A percentile compares a stretch with the other conserved stretches of the same genome.
Conservation (phyloP, 2,113 vertebrate species). For the Thryonomys swinderianus region DNA sequence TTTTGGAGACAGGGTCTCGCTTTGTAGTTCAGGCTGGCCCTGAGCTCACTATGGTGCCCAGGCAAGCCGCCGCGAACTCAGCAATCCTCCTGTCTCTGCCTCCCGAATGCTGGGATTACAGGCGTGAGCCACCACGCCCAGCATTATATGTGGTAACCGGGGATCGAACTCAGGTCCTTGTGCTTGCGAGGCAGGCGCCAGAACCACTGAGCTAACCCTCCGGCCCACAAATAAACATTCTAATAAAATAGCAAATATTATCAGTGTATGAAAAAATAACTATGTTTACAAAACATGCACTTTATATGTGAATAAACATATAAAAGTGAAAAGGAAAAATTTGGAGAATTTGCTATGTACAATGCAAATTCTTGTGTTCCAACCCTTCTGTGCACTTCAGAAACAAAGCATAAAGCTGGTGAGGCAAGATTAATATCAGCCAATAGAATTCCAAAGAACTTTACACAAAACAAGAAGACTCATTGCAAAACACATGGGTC, state of each 20-base stretch:
- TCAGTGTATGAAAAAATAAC: neutral
- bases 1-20: too few relatives aligned
- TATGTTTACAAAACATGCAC: neutral
- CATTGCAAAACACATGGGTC: neutral
- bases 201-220: too few relatives aligned
- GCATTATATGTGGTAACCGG: too few relatives aligned
- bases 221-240: slow-evolving; percentile 4
- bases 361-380: neutral
- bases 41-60: too few relatives aligned
- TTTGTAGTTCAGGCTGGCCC: too few relatives aligned
- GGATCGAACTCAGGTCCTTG: too few relatives aligned
- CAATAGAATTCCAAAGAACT: neutral
- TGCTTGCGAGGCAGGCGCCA: too few relatives aligned
- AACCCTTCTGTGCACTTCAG: neutral
- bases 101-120: too few relatives aligned
- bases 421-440: neutral
- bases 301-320: neutral
- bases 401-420: neutral
- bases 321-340: slow-evolving; percentile 21
- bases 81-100: too few relatives aligned
- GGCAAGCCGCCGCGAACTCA: too few relatives aligned
- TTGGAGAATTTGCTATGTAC: neutral
- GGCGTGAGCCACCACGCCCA: too few relatives aligned
- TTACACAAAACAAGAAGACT: neutral
- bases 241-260: slow-evolving; percentile 14